A percentile compares a stretch with the other conserved stretches of the same genome.
Evolutionary conservation across 1,140 invertebrate genomes (phyloP).

Genomic region (Hydropsyche tenuis): DNA sequence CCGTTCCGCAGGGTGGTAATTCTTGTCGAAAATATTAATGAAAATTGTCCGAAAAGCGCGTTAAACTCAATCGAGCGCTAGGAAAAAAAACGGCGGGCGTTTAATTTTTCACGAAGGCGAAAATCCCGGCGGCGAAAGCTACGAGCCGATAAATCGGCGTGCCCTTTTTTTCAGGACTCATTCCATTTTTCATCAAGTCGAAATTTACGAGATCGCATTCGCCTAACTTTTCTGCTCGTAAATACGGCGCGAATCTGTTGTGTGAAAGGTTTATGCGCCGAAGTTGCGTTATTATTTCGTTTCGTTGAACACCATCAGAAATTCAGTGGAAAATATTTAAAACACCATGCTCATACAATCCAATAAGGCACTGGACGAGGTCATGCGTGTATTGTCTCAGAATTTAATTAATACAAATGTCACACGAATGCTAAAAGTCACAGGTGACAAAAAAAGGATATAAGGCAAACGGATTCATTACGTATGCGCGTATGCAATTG

Average conservation of each 20-base stretch:
- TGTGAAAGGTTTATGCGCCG: conserved; percentile 23
- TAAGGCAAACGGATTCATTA: conserved; percentile 2
- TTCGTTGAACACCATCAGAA: neutral
- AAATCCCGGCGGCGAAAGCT: neutral
- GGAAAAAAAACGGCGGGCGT: no score
- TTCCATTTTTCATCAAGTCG: conserved; percentile 16
- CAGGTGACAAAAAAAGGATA: neutral
- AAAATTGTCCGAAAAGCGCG: conserved; percentile 1
- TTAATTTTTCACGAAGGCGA: no score
- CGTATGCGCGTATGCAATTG: conserved; percentile 12
- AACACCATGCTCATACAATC: neutral
- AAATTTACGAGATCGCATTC: conserved; percentile 25
- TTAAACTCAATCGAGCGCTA: no score
- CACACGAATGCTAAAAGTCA: no score
- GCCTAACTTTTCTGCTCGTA: conserved; percentile 8
- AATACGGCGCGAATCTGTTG: conserved; percentile 15
- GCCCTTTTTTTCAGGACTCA: neutral
- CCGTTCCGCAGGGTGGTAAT: neutral
- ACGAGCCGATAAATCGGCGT: neutral
- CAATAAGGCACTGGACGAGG: no score
- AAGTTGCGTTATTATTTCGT: conserved; percentile 2
- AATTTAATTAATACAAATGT: no score
- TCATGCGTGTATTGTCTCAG: no score
- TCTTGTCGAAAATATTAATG: neutral
- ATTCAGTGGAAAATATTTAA: neutral